Base-by-base conservation (phyloP, 2,113 vertebrate genomes). In the Rhea americana region DNA sequence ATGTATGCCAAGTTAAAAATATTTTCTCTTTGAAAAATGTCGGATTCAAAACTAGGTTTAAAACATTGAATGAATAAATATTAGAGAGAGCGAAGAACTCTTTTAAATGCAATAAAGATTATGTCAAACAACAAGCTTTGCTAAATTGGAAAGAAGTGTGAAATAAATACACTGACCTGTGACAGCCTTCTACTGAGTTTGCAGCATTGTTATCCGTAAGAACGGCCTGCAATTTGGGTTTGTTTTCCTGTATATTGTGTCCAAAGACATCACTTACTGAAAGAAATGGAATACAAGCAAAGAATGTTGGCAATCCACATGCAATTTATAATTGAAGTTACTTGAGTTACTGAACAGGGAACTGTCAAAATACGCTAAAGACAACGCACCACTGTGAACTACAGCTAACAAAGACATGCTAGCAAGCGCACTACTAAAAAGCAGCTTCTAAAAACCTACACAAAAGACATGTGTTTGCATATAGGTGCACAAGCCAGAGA, bases 141-240 rank as follows among this genome's bases (percentile, higher is more conserved):
- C 30, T 66, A 56, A 43, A 39, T 5, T 62, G 65, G 39, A 86
- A 58, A 58, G 19, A 58, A 91, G 50, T 35, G 84, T 72, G 56
- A 90, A 91, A 68, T 22, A 26, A 89, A 70, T 39, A 87, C 79
- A 96, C 96, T 92, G 83, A 98, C 98, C 80, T 93, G 82, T 75
- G 50, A 82, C 91, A 90, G 71, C 2, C 28, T 84, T 94, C 85
- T 89, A 51, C 35, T 43, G 71, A 41, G 32, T 94, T 63, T 85
- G 53, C 65, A 71, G 30, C 24, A 4, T 32, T 85, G 51, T 91
- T 78, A 58, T 30, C 70, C 53, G 81, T 88, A 63, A 89, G 67
- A 65, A 85, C 89, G 35, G 6, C 32, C 55, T 86, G 89, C 30
- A 58, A 41, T 65, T 65, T 62, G 50, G 62, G 71, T 51, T 95